Conservation (phyloP, 37 sponge, comb jelly and placozoan genomes). For the Aplysina aerophoba region DNA sequence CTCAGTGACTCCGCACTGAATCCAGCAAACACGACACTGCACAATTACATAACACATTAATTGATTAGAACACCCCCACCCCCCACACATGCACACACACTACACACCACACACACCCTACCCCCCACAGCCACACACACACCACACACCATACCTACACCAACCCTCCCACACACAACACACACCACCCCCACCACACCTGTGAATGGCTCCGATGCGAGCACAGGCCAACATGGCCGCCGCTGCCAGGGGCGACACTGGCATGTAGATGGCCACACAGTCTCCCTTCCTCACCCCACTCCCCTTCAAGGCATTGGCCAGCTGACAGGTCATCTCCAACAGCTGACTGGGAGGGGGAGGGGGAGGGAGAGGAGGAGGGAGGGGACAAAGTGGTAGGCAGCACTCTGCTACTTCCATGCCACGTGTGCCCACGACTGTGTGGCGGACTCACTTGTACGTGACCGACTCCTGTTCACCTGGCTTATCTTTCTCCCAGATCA, state of each 20-base stretch:
- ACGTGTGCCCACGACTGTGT: background rate
- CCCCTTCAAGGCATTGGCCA: conserved; percentile 89
- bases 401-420: background rate
- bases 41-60: background rate
- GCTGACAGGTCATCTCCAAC: conserved; percentile 84
- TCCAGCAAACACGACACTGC: conserved; percentile 94
- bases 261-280: conserved; percentile 94
- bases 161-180: background rate
- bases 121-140: conserved; percentile 1
- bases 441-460: conserved; percentile 76
- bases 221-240: conserved; percentile 96
- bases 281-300: conserved; percentile 91
- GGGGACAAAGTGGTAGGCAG: background rate
- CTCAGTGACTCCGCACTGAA: conserved; percentile 93
- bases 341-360: conserved; percentile 48
- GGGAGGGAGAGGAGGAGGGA: background rate
- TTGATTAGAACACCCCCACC: background rate
- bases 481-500: conserved; percentile 95
- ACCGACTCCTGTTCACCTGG: conserved; percentile 75
- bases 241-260: conserved; percentile 83
- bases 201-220: conserved; percentile 92
- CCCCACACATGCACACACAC: background rate
- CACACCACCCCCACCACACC: conserved; percentile 39
- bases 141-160: background rate
- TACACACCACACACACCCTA: conserved; percentile 13